A percentile compares a stretch with the other conserved stretches of the same genome.
Conservation (phyloP, 2,113 vertebrate species). For the Vulpes ferrilata region DNA sequence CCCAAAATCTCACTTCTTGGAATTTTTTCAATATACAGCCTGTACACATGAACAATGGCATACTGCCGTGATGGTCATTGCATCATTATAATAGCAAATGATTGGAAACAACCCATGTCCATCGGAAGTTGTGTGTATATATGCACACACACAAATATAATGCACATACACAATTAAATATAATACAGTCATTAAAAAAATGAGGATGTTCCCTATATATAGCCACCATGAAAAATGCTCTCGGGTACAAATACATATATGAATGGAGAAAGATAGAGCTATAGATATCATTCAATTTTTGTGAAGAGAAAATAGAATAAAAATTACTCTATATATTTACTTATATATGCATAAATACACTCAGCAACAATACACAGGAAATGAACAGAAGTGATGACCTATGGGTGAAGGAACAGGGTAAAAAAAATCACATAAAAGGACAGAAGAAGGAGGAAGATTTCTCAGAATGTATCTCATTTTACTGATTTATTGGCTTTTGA, state of each 20-base stretch:
- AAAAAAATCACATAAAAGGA: not conserved
- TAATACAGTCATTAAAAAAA: not conserved
- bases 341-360: not conserved
- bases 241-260: not conserved
- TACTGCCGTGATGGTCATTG: not conserved
- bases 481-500: not conserved
- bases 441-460: not conserved
- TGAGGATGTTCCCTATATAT: not conserved
- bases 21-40: not conserved
- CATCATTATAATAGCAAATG: not conserved
- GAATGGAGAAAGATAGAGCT: not conserved
- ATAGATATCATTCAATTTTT: not conserved
- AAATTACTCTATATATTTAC: not conserved
- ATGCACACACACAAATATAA: not conserved
- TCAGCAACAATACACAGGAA: not conserved
- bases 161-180: not conserved
- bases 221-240: not conserved
- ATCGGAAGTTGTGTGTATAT: not conserved
- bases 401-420: not conserved
- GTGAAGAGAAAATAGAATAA: not conserved
- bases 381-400: not conserved
- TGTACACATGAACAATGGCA: not conserved
- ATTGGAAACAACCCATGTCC: not conserved
- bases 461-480: not conserved
- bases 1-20: not conserved